phyloP scores from a whole-genome alignment of 2,888 invertebrate genomes.

The Leptinotarsa juncta region DNA sequence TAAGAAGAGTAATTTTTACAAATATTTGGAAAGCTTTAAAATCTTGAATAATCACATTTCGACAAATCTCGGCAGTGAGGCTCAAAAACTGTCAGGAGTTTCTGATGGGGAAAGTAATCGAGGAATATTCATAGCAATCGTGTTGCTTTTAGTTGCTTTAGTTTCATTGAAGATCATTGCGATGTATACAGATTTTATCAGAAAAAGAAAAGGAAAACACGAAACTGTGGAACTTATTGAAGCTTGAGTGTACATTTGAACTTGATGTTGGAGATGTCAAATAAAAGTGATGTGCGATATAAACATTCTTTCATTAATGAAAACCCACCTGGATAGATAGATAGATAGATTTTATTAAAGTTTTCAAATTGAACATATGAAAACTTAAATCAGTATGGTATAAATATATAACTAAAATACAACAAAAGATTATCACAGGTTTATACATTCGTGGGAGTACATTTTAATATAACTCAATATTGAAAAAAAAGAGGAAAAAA shows the following conservation, averaged over 20 bases:
- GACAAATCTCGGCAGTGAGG: background rate
- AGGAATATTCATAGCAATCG: too few species aligned
- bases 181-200: background rate
- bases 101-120: background rate
- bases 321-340: too few species aligned
- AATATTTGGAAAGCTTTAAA: conserved; percentile 23
- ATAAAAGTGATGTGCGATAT: too few species aligned
- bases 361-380: too few species aligned
- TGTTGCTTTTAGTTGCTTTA: background rate
- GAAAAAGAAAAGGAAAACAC: background rate
- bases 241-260: background rate
- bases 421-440: too few species aligned
- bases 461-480: too few species aligned
- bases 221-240: background rate
- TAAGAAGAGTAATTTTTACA: conserved; percentile 25
- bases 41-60: background rate
- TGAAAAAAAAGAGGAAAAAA: too few species aligned
- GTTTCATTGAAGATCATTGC: background rate
- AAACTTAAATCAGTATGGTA: too few species aligned
- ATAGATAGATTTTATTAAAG: too few species aligned
- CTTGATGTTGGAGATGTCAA: background rate
- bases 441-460: too few species aligned
- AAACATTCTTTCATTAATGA: too few species aligned
- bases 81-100: background rate
- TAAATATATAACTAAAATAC: too few species aligned